Evolutionary conservation across 2,888 invertebrate species (phyloP).

Genomic region (Sinopyrophorus schimmeli): DNA sequence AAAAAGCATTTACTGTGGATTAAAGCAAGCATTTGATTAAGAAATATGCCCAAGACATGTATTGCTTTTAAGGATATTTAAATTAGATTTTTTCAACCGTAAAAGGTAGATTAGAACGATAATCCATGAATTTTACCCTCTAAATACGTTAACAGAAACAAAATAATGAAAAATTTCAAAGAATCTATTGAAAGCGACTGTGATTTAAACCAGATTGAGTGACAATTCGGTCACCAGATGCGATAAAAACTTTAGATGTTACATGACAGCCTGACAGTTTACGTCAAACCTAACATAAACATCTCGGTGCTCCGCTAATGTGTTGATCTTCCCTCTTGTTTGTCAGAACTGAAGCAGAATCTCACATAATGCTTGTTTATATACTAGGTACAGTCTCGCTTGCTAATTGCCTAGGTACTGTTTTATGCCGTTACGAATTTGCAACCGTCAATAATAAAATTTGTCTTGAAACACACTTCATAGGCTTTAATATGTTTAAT

Average conservation of each 20-base stretch:
- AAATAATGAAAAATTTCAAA: conserved; percentile 27
- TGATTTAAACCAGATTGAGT: conserved; percentile 33
- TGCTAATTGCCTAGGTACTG: not conserved
- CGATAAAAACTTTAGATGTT: conserved; percentile 44
- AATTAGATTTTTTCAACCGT: conserved; percentile 2
- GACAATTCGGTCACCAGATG: conserved; percentile 44
- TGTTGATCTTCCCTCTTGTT: conserved; percentile 47
- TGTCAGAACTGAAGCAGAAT: conserved; percentile 43
- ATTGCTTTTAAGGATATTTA: conserved; percentile 5
- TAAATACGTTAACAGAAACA: conserved; percentile 22
- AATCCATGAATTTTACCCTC: conserved; percentile 13
- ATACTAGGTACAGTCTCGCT: conserved; percentile 4
- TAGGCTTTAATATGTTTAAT: not conserved
- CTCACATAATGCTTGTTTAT: conserved; percentile 30
- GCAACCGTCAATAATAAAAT: not conserved
- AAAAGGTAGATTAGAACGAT: not conserved
- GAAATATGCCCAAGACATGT: conserved; percentile 7
- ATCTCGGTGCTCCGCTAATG: conserved; percentile 45
- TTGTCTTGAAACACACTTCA: not conserved
- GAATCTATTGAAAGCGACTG: conserved; percentile 19
- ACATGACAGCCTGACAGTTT: conserved; percentile 49
- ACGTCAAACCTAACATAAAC: conserved; percentile 51
- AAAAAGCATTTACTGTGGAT: not conserved
- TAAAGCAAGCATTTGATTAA: conserved; percentile 12
- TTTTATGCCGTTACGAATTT: not conserved